Evolutionary conservation across 2,888 invertebrate species (phyloP).

Genomic region (Catocala nupta): DNA sequence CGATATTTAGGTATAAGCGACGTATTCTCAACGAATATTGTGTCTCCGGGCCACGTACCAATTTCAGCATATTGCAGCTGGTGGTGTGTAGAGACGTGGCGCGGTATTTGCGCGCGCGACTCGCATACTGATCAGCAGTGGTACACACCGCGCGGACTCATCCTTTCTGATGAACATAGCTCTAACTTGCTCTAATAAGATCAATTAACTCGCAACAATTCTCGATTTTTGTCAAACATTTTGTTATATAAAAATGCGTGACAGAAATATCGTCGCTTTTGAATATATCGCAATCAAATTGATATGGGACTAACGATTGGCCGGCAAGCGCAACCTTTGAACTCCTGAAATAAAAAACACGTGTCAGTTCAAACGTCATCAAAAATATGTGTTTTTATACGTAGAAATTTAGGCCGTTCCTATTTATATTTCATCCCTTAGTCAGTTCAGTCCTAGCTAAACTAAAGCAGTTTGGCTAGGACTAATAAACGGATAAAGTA

Average conservation of each 20-base stretch:
- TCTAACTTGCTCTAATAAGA: constrained; percentile 26
- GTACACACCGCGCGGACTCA: constrained; percentile 31
- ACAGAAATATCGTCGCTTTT: background rate
- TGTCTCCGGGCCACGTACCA: constrained; percentile 75
- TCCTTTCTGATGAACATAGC: constrained; percentile 22
- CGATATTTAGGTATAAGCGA: constrained; percentile 44
- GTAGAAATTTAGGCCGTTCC: background rate
- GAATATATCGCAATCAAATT: constrained; percentile 27
- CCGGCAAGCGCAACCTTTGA: constrained; percentile 21
- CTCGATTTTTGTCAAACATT: constrained; percentile 3
- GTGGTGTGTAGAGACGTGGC: constrained; percentile 64
- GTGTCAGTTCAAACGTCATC: constrained; percentile 16
- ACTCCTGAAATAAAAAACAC: constrained; percentile 16
- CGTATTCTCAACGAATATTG: constrained; percentile 57
- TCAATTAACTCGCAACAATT: constrained; percentile 24
- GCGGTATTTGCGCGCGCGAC: constrained; percentile 65
- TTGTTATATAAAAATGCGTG: background rate
- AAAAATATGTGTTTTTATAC: constrained; percentile 12
- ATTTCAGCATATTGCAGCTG: constrained; percentile 82
- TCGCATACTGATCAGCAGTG: constrained; percentile 72
- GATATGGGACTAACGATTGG: constrained; percentile 31
- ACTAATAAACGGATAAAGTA: constrained; percentile 10
- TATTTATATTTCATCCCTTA: constrained; percentile 31
- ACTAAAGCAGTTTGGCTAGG: constrained; percentile 8
- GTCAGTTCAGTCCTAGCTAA: too few relatives aligned